These are phyloP conservation scores for Lagopus muta DNA, from an alignment of 2,113 vertebrate genomes.

Conservation along the genomic window DNA sequence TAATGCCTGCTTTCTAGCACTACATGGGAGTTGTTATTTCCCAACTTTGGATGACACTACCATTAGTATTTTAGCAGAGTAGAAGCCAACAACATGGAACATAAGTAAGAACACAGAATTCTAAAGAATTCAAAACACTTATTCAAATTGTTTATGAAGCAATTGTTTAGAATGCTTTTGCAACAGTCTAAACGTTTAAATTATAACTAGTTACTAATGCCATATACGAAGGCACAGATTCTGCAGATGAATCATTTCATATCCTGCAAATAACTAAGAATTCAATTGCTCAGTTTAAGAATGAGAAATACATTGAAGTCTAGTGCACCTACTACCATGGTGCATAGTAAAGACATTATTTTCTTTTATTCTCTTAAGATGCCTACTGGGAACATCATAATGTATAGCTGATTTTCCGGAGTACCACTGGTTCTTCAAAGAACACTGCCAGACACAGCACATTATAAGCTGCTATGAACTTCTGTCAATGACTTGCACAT, in stretches of 20 bases:
- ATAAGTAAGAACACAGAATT: neutral
- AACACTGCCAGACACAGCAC: neutral
- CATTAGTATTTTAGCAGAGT: neutral
- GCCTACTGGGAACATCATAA: neutral
- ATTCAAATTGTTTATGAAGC: neutral
- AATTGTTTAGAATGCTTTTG: neutral
- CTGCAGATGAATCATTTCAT: neutral
- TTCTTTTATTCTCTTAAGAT: neutral
- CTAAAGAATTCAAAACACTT: neutral
- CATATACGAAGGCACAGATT: neutral
- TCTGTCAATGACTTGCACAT: neutral
- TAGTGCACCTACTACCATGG: neutral
- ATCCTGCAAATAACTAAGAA: neutral
- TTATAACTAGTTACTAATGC: neutral
- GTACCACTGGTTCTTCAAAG: neutral
- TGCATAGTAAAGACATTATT: neutral
- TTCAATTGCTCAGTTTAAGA: neutral
- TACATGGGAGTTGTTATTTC: too few relatives aligned
- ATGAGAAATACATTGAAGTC: neutral
- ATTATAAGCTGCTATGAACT: neutral
- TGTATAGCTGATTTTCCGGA: neutral
- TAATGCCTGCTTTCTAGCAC: too few relatives aligned
- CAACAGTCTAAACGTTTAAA: neutral
- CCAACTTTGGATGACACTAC: too few relatives aligned
- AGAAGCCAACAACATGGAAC: neutral